A percentile compares a stretch with the other conserved stretches of the same genome.
These are phyloP conservation scores for Sinotaia quadrata DNA, from an alignment of 2,888 invertebrate genomes.

Conservation along the genomic window DNA sequence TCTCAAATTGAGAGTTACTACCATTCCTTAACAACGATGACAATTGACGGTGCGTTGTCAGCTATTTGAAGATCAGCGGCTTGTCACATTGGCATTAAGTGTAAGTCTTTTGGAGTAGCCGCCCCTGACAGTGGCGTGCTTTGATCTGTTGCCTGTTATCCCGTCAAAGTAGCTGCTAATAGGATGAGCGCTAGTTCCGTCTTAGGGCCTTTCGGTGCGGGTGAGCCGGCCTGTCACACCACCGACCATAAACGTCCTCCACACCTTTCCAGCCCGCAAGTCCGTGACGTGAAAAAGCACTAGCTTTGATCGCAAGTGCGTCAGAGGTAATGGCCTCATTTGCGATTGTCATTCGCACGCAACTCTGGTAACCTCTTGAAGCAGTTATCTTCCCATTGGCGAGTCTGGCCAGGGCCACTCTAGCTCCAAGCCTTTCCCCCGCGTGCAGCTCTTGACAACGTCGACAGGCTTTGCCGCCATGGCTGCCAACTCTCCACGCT, in stretches of 20 bases:
- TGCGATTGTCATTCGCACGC: conserved; percentile 36
- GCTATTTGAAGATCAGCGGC: conserved; percentile 23
- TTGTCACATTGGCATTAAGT: conserved; percentile 34
- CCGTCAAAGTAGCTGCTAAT: conserved; percentile 31
- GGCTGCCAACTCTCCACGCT: neutral
- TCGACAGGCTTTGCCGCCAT: neutral
- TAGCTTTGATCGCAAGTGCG: conserved; percentile 35
- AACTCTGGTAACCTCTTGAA: conserved; percentile 28
- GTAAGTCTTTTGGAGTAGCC: conserved; percentile 26
- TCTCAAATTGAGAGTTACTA: too few species aligned
- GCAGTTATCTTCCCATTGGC: conserved; percentile 24
- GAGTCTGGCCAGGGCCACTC: conserved; percentile 19
- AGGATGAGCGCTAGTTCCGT: conserved; percentile 29
- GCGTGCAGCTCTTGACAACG: too few species aligned
- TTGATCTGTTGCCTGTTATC: conserved; percentile 32
- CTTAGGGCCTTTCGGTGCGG: neutral
- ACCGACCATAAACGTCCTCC: conserved; percentile 32
- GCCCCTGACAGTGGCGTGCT: conserved; percentile 30
- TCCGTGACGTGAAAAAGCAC: conserved; percentile 25
- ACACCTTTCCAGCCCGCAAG: conserved; percentile 5
- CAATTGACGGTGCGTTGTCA: too few species aligned
- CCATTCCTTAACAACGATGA: too few species aligned
- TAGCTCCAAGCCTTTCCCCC: neutral
- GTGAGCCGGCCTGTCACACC: conserved; percentile 4
- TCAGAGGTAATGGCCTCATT: conserved; percentile 35